A percentile compares a stretch with the other conserved stretches of the same genome.
These are phyloP conservation scores for Catocala nupta DNA, from an alignment of 2,888 invertebrate species.

Conservation along the genomic window DNA sequence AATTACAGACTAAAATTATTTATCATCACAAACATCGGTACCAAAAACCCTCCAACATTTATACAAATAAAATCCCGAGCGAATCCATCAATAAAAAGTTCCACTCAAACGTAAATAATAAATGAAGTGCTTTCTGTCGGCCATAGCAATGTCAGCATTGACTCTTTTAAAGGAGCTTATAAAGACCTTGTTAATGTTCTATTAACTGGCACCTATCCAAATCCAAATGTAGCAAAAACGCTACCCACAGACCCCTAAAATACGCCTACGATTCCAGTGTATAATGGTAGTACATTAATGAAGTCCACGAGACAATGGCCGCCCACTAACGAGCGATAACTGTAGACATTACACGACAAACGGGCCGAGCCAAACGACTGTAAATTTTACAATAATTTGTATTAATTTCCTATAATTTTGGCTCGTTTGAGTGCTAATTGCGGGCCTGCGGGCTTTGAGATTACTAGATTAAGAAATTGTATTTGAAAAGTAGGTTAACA, in stretches of 20 bases:
- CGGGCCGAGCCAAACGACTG: slow-evolving; percentile 50
- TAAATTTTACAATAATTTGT: slow-evolving; percentile 55
- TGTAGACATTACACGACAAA: slow-evolving; percentile 58
- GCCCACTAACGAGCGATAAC: slow-evolving; percentile 63
- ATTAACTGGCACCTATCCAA: slow-evolving; percentile 7
- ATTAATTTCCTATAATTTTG: slow-evolving; percentile 40
- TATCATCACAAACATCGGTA: too few relatives aligned
- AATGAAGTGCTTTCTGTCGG: background rate
- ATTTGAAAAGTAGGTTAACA: slow-evolving; percentile 1
- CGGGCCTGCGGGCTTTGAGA: slow-evolving; percentile 12
- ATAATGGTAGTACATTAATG: slow-evolving; percentile 55
- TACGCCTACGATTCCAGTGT: slow-evolving; percentile 38
- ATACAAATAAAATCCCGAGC: too few relatives aligned
- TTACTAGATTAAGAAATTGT: slow-evolving; percentile 3
- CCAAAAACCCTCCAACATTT: too few relatives aligned
- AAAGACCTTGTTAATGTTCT: background rate
- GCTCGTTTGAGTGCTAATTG: slow-evolving; percentile 31
- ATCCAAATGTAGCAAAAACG: slow-evolving; percentile 3
- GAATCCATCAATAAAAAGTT: too few relatives aligned
- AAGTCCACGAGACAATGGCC: slow-evolving; percentile 57
- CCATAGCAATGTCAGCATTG: background rate
- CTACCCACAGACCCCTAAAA: slow-evolving; percentile 32
- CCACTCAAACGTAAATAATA: too few relatives aligned
- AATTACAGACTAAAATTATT: too few relatives aligned
- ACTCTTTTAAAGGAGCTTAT: background rate